phyloP scores from a whole-genome alignment of 2,113 vertebrate genomes.

The Microtus richardsoni region DNA sequence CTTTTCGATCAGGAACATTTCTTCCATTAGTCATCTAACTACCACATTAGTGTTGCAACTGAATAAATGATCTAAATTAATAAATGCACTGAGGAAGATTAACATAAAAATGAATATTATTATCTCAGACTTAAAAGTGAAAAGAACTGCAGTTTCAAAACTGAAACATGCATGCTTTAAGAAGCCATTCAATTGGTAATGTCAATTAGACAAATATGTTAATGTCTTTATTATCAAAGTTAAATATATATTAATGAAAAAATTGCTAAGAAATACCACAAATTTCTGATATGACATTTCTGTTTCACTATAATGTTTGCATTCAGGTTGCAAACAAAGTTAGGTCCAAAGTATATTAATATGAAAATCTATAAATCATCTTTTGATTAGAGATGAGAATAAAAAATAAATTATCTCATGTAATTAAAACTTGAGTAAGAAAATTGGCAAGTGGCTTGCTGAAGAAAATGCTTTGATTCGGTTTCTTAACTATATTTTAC shows the following conservation, averaged over 20 bases:
- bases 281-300: neutral
- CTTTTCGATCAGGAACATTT: neutral
- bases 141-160: neutral
- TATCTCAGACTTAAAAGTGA: conserved; percentile 32
- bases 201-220: neutral
- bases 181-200: neutral
- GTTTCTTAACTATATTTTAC: neutral
- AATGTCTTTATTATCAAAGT: neutral
- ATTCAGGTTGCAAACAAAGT: neutral
- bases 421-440: neutral
- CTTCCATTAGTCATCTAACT: conserved; percentile 14
- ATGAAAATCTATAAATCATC: neutral
- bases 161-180: neutral
- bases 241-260: neutral
- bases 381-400: neutral
- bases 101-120: conserved; percentile 45
- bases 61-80: conserved; percentile 55
- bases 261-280: neutral
- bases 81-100: conserved; percentile 38
- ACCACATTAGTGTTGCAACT: conserved; percentile 23
- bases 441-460: neutral
- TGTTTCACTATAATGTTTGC: neutral
- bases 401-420: neutral
- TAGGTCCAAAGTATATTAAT: neutral
- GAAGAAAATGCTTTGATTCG: neutral